Evolutionary conservation across 1,140 invertebrate species (phyloP).

Genomic region (Rhyzopertha dominica): DNA sequence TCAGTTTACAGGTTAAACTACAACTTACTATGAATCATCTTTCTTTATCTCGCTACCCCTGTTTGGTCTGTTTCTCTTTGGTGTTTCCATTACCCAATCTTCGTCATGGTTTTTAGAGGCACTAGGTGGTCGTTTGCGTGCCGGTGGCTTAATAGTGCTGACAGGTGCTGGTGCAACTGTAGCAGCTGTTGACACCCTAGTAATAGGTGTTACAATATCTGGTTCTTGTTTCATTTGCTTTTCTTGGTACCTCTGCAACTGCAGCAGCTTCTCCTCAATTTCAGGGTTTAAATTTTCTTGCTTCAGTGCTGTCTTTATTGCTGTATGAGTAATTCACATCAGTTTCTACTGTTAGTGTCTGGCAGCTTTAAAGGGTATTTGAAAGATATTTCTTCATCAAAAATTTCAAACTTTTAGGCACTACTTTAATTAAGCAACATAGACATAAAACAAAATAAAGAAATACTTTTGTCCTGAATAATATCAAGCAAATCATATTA

Average conservation of each 20-base stretch:
- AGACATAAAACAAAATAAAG: no score
- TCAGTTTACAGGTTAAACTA: no score
- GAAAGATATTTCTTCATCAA: no score
- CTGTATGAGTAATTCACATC: conserved; percentile 49
- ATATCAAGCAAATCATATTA: no score
- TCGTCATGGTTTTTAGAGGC: conserved; percentile 45
- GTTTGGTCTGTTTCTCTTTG: conserved; percentile 43
- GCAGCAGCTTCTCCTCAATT: conserved; percentile 86
- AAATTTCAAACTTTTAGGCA: no score
- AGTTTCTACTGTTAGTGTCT: no score
- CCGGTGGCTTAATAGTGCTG: conserved; percentile 15
- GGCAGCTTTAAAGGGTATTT: no score
- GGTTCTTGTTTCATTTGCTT: conserved; percentile 63
- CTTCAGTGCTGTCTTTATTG: conserved; percentile 76
- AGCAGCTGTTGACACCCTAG: conserved; percentile 26
- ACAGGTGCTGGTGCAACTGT: conserved; percentile 26
- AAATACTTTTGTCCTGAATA: no score
- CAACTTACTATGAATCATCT: conserved; percentile 34
- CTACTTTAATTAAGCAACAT: no score
- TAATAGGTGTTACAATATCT: conserved; percentile 33
- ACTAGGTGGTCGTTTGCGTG: conserved; percentile 37
- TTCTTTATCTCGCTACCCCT: conserved; percentile 30
- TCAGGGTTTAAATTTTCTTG: conserved; percentile 87
- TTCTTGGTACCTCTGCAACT: conserved; percentile 82
- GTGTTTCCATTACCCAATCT: conserved; percentile 56